Evolutionary conservation across 2,888 invertebrate genomes (phyloP), one percentile per base, ranked within the genome.

Genomic region (Nyleta sp.): DNA sequence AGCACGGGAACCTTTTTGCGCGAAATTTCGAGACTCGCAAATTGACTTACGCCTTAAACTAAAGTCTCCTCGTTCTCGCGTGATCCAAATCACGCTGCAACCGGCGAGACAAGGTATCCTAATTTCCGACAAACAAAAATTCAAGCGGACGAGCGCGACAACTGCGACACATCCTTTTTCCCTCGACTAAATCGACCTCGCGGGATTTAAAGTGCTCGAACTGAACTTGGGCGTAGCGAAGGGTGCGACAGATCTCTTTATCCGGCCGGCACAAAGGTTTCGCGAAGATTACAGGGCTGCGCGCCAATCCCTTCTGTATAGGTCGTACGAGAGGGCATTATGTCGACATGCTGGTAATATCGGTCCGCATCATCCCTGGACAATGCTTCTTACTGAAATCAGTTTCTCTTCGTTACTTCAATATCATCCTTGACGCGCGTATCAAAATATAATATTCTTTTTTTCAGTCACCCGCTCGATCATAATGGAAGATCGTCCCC

Each of bases 271-370:
- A 89, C 89, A 90, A 90, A 89, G 86, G 85, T 86, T 82, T 84
- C 84, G 84, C 84, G 84, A 87, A 89, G 89, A 89, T 90, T 90
- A 90, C 88, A 84, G 84, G 83, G 82, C 82, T 75, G 79, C 24
- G 24, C 80, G 82, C 83, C 85, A 87, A 89, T 87, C 87, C 88
- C 85, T 85, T 82, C 84, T 86, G 80, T 87, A 86, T 87, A 83
- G 86, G 82, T 86, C 85, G 84, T 84, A 85, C 82, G 76, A 79
- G 78, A 82, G 80, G 78, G 85, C 84, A 88, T 86, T 88, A 86
- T 85, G 81, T 83, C 81, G 81, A 85, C 82, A 83, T 84, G 68
- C 79, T 79, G 64, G 83, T 85, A 87, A 88, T 86, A 87, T 84
- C 82, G 82, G 81, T 76, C 73, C 79, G 78, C 84, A 84, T 87